phyloP scores from a whole-genome alignment of 2,888 invertebrate species.

The Napeogenes inachia region DNA sequence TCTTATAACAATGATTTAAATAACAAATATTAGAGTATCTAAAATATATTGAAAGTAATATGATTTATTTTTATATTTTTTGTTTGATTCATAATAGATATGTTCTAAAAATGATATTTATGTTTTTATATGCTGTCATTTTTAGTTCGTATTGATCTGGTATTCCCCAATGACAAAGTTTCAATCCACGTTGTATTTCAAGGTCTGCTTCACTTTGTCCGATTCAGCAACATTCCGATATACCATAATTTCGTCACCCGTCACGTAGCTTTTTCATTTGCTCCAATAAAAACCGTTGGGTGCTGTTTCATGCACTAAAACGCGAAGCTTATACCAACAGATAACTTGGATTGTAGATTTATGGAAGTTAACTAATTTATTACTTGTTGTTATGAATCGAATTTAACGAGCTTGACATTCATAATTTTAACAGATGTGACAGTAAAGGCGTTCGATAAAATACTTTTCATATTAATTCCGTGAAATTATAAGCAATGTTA shows the following conservation, averaged over 20 bases:
- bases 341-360: slow-evolving; percentile 57
- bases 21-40: too few relatives aligned
- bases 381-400: neutral
- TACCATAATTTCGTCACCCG: slow-evolving; percentile 24
- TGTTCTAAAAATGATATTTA: too few relatives aligned
- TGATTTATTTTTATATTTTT: too few relatives aligned
- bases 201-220: slow-evolving; percentile 1
- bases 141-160: too few relatives aligned
- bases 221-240: slow-evolving; percentile 6
- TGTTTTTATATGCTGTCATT: too few relatives aligned
- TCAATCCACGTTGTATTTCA: neutral
- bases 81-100: too few relatives aligned
- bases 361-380: slow-evolving; percentile 39
- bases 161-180: neutral
- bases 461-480: too few relatives aligned
- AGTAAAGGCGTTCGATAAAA: too few relatives aligned
- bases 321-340: slow-evolving; percentile 56
- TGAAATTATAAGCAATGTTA: too few relatives aligned
- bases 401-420: neutral
- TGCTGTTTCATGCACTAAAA: slow-evolving; percentile 48
- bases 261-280: slow-evolving; percentile 26
- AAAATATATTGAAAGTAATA: too few relatives aligned
- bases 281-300: slow-evolving; percentile 19
- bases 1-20: too few relatives aligned
- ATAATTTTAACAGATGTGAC: neutral